A percentile compares a stretch with the other conserved stretches of the same genome.
These are phyloP conservation scores for Petromus typicus DNA, from an alignment of 2,113 vertebrate genomes.

Conservation along the genomic window DNA sequence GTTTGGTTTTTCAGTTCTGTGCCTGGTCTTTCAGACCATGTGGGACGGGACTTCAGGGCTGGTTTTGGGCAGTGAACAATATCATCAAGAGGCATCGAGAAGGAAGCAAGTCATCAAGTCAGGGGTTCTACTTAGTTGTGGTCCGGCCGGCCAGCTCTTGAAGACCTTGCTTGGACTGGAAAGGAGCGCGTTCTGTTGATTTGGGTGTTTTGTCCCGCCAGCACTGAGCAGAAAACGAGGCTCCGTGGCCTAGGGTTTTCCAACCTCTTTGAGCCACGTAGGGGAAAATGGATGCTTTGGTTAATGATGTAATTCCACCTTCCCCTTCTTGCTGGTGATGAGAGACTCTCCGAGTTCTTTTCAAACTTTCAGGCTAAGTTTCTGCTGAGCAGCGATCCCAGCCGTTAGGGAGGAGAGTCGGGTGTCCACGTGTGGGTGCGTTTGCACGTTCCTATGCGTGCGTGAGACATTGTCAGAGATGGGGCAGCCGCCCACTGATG, in stretches of 20 bases:
- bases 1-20: neutral
- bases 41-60: neutral
- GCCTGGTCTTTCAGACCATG: neutral
- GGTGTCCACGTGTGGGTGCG: neutral
- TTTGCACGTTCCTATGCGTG: neutral
- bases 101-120: neutral
- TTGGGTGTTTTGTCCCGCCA: slow-evolving; percentile 17
- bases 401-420: neutral
- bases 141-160: neutral
- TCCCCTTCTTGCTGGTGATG: neutral
- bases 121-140: neutral
- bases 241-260: neutral
- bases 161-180: neutral
- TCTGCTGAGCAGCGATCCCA: neutral
- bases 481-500: too few species aligned
- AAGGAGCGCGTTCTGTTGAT: neutral
- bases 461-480: neutral
- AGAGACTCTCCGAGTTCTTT: slow-evolving; percentile 2
- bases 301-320: slow-evolving; percentile 40
- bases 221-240: neutral
- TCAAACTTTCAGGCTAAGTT: neutral
- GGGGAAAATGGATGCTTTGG: neutral
- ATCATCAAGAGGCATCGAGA: neutral
- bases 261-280: slow-evolving; percentile 10
- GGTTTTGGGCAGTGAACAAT: neutral